phyloP scores from a whole-genome alignment of 2,797 vertebrate species.

The Glyptemys insculpta region DNA sequence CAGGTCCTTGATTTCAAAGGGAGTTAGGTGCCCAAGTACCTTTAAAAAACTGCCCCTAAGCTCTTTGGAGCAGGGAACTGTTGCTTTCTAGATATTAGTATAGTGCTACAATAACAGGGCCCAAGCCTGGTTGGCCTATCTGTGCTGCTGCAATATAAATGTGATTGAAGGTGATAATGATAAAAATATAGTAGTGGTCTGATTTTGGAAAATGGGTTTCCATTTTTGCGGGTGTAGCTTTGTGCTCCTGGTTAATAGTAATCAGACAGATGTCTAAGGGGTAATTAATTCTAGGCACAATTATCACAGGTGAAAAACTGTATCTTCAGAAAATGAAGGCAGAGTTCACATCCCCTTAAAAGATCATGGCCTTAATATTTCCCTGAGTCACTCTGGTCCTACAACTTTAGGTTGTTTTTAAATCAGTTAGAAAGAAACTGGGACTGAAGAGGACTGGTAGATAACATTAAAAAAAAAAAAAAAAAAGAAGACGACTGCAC shows the following conservation, averaged over 20 bases:
- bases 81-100: not conserved
- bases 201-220: not conserved
- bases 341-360: not conserved
- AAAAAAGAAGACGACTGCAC: rapidly evolving
- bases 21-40: not conserved
- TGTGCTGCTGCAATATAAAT: not conserved
- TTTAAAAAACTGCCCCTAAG: not conserved
- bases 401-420: not conserved
- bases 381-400: rapidly evolving
- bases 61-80: not conserved
- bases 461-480: not conserved
- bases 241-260: rapidly evolving
- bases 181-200: not conserved
- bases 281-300: not conserved
- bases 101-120: not conserved
- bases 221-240: not conserved
- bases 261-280: rapidly evolving
- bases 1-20: not conserved
- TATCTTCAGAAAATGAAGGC: not conserved
- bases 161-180: rapidly evolving
- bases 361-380: not conserved
- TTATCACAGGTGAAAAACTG: rapidly evolving
- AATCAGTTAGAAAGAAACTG: not conserved
- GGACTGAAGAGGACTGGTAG: not conserved
- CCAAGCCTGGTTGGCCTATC: not conserved